Evolutionary conservation across 2,797 vertebrate species (phyloP).

Genomic region (Antennarius maculatus): DNA sequence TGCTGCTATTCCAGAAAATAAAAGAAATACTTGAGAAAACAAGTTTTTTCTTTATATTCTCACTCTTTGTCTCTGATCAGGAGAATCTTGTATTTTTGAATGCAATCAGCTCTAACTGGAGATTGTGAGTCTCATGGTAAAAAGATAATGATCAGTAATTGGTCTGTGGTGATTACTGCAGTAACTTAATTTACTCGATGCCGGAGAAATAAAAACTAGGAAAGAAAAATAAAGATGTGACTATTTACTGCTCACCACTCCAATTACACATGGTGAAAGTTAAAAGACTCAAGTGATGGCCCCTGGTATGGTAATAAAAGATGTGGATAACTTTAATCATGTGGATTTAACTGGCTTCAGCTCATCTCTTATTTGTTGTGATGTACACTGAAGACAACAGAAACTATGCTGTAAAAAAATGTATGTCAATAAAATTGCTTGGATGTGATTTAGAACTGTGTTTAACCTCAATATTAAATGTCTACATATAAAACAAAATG

Average conservation of each 20-base stretch:
- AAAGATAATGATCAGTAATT: conserved; percentile 72
- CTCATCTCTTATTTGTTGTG: conserved; percentile 43
- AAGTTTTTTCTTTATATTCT: neutral
- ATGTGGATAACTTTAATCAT: conserved; percentile 66
- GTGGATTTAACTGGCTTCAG: conserved; percentile 70
- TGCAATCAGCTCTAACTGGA: conserved; percentile 45
- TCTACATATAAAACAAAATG: neutral
- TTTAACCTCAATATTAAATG: neutral
- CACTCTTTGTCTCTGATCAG: conserved; percentile 42
- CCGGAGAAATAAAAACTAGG: conserved; percentile 40
- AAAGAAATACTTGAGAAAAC: neutral
- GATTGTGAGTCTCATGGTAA: conserved; percentile 56
- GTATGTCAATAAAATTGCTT: conserved; percentile 20
- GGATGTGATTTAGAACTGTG: conserved; percentile 16
- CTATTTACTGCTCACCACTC: conserved; percentile 61
- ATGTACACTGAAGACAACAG: conserved; percentile 18
- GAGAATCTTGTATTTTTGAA: conserved; percentile 25
- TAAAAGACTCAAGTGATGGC: conserved; percentile 79
- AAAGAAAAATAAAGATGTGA: conserved; percentile 44
- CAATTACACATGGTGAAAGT: conserved; percentile 69
- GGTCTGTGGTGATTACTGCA: conserved; percentile 65
- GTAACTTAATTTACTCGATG: conserved; percentile 65
- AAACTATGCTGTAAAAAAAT: conserved; percentile 25
- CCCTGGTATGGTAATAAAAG: conserved; percentile 75
- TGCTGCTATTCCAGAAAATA: conserved; percentile 16